A percentile compares a stretch with the other conserved stretches of the same genome.
These are phyloP conservation scores for Anas acuta DNA, from an alignment of 2,797 vertebrate species.

Conservation along the genomic window DNA sequence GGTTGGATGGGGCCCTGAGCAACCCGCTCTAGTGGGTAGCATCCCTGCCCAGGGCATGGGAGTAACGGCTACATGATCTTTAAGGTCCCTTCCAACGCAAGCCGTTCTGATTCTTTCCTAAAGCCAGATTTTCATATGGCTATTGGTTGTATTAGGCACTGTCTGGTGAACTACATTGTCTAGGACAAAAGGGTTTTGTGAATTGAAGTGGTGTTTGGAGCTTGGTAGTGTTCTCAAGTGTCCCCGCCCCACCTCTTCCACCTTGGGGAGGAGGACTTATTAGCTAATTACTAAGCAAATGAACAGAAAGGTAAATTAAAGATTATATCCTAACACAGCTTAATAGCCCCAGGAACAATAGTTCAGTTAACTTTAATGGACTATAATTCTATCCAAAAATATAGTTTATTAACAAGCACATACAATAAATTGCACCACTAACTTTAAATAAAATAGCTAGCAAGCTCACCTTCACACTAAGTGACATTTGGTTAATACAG, in stretches of 20 bases:
- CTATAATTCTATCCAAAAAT: slow-evolving; percentile 29
- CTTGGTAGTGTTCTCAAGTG: background rate
- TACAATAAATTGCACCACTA: slow-evolving; percentile 25
- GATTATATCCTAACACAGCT: background rate
- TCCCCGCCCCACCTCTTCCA: background rate
- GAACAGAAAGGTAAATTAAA: slow-evolving; percentile 22
- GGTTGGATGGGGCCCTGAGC: too few relatives aligned
- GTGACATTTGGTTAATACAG: slow-evolving; percentile 51
- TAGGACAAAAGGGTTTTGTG: slow-evolving; percentile 14
- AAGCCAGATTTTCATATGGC: background rate
- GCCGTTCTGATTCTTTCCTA: background rate
- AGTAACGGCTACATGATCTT: too few relatives aligned
- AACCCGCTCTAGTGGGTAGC: too few relatives aligned
- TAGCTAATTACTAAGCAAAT: slow-evolving; percentile 33
- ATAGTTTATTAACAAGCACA: slow-evolving; percentile 58
- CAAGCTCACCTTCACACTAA: slow-evolving; percentile 30
- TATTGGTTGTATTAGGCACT: slow-evolving; percentile 3
- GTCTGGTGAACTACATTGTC: background rate
- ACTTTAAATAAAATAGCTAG: slow-evolving; percentile 57
- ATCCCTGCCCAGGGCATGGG: too few relatives aligned
- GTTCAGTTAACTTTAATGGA: slow-evolving; percentile 27
- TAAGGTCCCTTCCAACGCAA: too few relatives aligned
- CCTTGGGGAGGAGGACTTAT: slow-evolving; percentile 1
- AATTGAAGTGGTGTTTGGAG: background rate
- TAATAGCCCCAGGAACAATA: background rate